Percentiles rank a stretch among this genome's conserved stretches.
Conservation (phyloP, 2,797 vertebrate genomes). For the Emydoidea blandingii region DNA sequence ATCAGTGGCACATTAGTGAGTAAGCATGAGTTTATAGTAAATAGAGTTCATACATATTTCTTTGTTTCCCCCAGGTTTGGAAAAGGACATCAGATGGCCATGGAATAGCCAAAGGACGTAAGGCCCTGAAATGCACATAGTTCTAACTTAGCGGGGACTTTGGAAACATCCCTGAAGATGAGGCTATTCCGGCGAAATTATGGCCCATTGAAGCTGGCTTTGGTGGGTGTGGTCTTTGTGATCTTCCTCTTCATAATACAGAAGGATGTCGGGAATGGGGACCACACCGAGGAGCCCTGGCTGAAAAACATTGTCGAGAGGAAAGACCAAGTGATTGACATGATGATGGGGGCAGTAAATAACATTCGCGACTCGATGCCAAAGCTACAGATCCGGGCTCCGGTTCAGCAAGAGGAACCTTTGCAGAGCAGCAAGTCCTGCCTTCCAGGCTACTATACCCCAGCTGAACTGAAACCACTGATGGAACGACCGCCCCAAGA, state of each 20-base stretch:
- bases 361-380: constrained; percentile 88
- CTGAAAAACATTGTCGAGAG: constrained; percentile 87
- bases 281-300: constrained; percentile 86
- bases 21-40: not conserved
- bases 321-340: constrained; percentile 87
- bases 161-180: constrained; percentile 73
- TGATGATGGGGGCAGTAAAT: constrained; percentile 90
- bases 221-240: constrained; percentile 88
- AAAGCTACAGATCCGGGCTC: constrained; percentile 91
- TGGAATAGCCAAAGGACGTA: not conserved
- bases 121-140: fast-evolving
- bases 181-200: constrained; percentile 86
- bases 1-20: too few relatives aligned
- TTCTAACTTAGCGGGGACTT: not conserved
- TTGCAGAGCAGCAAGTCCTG: constrained; percentile 80
- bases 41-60: not conserved
- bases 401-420: constrained; percentile 69
- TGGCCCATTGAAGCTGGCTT: constrained; percentile 81
- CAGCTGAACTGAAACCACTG: constrained; percentile 86
- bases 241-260: constrained; percentile 89
- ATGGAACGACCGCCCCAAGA: constrained; percentile 90
- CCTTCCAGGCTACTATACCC: constrained; percentile 87
- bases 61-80: not conserved
- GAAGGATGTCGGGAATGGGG: constrained; percentile 82
- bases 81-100: not conserved